Evolutionary conservation across 2,113 vertebrate species (phyloP).

Genomic region (Penelope pileata): DNA sequence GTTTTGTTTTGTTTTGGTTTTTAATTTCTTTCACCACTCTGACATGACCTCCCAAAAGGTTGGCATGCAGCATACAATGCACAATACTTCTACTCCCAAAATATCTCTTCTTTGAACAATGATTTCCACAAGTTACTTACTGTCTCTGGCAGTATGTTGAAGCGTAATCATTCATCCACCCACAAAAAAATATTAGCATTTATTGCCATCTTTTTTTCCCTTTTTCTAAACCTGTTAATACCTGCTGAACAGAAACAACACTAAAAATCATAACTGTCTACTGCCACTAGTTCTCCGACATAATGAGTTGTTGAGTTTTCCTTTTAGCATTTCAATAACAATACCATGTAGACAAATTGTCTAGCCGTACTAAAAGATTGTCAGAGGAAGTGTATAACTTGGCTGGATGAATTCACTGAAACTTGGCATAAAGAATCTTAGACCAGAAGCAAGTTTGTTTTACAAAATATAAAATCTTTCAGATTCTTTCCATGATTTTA

Average conservation of each 20-base stretch:
- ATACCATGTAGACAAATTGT: background rate
- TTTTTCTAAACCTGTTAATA: slow-evolving; percentile 27
- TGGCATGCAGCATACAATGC: background rate
- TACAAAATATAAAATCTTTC: background rate
- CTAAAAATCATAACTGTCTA: background rate
- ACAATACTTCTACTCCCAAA: background rate
- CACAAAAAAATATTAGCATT: slow-evolving; percentile 22
- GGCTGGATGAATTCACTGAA: slow-evolving; percentile 36
- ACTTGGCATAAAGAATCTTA: background rate
- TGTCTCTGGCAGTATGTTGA: slow-evolving; percentile 1
- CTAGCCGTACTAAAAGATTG: slow-evolving; percentile 1
- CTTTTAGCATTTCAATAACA: slow-evolving; percentile 46
- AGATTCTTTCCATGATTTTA: background rate
- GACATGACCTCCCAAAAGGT: background rate
- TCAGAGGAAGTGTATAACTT: background rate
- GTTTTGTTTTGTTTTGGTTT: background rate
- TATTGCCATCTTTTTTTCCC: background rate
- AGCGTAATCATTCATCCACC: slow-evolving; percentile 6
- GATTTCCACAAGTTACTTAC: background rate
- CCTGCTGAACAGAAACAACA: slow-evolving; percentile 31
- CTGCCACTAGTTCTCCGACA: background rate
- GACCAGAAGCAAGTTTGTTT: background rate
- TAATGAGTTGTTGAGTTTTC: slow-evolving; percentile 1
- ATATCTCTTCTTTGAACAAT: slow-evolving; percentile 43
- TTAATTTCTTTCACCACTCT: background rate